These are phyloP conservation scores for Furcula furcula DNA, from an alignment of 2,888 invertebrate species.

Conservation along the genomic window DNA sequence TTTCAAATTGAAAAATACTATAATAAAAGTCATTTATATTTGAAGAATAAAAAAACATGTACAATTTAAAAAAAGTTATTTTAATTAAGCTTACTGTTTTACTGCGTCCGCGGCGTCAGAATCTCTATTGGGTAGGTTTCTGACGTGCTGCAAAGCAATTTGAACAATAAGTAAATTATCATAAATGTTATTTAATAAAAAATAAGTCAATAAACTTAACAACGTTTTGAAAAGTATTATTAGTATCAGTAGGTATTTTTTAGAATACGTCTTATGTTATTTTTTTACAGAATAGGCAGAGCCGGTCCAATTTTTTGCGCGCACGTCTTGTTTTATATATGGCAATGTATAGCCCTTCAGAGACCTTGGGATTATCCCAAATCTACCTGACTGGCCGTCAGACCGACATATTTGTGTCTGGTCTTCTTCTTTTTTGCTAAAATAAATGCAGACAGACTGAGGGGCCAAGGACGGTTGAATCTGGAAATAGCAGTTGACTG, in stretches of 20 bases:
- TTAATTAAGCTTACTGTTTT: too few species aligned
- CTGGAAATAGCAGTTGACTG: constrained; percentile 17
- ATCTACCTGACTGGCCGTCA: constrained; percentile 25
- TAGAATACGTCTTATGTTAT: background rate
- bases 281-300: background rate
- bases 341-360: constrained; percentile 11
- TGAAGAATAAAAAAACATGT: too few species aligned
- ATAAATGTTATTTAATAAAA: too few species aligned
- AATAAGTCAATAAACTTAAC: too few species aligned
- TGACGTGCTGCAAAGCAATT: too few species aligned
- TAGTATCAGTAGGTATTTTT: background rate
- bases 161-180: too few species aligned
- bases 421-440: constrained; percentile 11
- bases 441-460: constrained; percentile 2
- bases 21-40: too few species aligned
- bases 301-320: constrained; percentile 12
- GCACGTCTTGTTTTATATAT: constrained; percentile 6
- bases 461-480: constrained; percentile 10
- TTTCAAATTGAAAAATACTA: too few species aligned
- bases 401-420: constrained; percentile 12
- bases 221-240: too few species aligned
- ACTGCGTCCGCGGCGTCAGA: too few species aligned
- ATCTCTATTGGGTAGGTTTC: too few species aligned
- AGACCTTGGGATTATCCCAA: constrained; percentile 11
- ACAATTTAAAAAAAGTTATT: too few species aligned